Evolutionary conservation across 2,797 vertebrate genomes (phyloP).

Genomic region (Acanthiza pusilla): DNA sequence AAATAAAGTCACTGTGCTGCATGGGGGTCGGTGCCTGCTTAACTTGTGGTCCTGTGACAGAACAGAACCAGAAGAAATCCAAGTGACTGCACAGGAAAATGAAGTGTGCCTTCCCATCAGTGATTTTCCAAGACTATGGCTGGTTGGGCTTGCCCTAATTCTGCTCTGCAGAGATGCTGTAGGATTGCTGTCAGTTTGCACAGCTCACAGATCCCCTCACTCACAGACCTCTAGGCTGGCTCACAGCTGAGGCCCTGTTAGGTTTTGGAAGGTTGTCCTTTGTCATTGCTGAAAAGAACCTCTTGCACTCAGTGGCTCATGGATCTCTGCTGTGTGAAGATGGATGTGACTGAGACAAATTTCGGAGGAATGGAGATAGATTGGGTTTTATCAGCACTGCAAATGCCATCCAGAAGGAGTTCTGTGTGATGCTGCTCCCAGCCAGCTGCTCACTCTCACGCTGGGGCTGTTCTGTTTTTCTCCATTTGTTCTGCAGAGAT

Average conservation of each 20-base stretch:
- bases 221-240: neutral
- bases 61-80: neutral
- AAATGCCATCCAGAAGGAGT: neutral
- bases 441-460: neutral
- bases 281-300: neutral
- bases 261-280: neutral
- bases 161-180: neutral
- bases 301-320: neutral
- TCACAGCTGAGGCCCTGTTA: neutral
- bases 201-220: accelerated
- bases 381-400: neutral
- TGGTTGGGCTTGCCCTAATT: neutral
- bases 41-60: neutral
- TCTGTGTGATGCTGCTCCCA: neutral
- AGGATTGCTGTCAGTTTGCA: neutral
- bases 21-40: neutral
- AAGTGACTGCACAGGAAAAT: neutral
- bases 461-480: neutral
- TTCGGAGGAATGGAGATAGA: neutral
- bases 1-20: neutral
- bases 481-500: slow-evolving; percentile 72
- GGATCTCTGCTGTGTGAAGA: neutral
- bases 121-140: neutral
- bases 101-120: neutral
- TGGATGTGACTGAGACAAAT: neutral